Base-by-base conservation (phyloP, 92 coral and sea anemone genomes). In the Paragorgia papillata region DNA sequence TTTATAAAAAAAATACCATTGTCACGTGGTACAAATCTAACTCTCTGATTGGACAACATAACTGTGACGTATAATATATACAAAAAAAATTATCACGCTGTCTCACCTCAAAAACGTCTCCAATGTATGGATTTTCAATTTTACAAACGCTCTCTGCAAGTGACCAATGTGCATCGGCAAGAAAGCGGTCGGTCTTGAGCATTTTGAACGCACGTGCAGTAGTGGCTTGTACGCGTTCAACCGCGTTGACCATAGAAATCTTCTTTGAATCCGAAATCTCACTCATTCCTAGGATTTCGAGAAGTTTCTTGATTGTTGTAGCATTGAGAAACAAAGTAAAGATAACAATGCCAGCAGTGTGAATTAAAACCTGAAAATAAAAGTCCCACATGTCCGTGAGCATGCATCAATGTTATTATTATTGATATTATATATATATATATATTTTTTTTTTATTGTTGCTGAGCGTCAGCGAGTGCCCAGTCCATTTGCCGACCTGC, bases 131-230 rank as follows among this genome's bases (percentile, higher is more conserved):
- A 68, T 95, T 95, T 14, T 81, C 83, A 26, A 95, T 69, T 22
- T 89, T 91, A 76, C 99, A 95, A 60, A 84, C 87, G 31, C 79
- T 81, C 76, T 95, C 97, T 1, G 99, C 99, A 58, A 95, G 69
- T 51, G 84, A 78, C 99, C 99, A 95, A 85, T 95, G 89, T 0
- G 99, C 99, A 22, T 91, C 99, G 18, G 99, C 99, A n/a, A 95
- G 88, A 73, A 95, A 95, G 49, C 97, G 89, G 75, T 95, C 99
- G 25, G 97, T 88, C 66, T 89, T 95, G 64, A 95, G 87, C 99
- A 95, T 95, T 54, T 89, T 95, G 26, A 95, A 90, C 0, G 99
- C 89, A 20, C 97, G 83, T 4, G 79, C 84, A 39, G 92, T 95
- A 75, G 95, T 95, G 39, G 91, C 99, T 51, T 88, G 83, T 34